Base-by-base conservation (phyloP, 2,797 vertebrate species). In the Lophius americanus region DNA sequence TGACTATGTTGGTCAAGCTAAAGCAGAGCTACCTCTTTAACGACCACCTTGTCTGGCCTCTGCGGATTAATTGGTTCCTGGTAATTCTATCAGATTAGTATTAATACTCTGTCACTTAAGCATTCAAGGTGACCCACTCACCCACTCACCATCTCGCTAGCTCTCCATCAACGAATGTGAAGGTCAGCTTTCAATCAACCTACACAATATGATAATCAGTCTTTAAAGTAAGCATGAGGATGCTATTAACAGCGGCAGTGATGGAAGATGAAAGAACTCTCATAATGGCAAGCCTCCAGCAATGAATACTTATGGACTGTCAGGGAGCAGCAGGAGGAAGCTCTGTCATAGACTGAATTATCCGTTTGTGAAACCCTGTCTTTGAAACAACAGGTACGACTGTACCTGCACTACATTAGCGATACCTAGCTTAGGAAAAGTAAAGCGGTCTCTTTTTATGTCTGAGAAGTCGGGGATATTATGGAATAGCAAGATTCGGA, bases 101-200 rank as follows among this genome's bases (percentile, higher is more conserved):
- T 91, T 93, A 93, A 93, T 91, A 90, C 46, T 59, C 72, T 81
- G 74, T 91, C 85, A 81, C 84, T 52, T 68, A 81, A 55, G 87
- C 50, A 75, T 79, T 84, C 39, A 62, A 80, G 83, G 79, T 89
- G 88, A 91, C 88, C 83, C 67, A 59, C 62, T 85, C 61, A 76
- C 77, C 2, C 54, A 73, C 52, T 4, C 10, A 44, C 43, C 43
- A 4, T 9, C 7, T 11, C 8, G 12, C 44, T 52, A 33, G 36
- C 64, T 90, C 86, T 80, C 89, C 82, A 86, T 86, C 90, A 92
- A 91, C 80, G 84, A 70, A 70, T 78, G 69, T 91, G 90, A 93
- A 94, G 91, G 93, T 93, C 92, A 94, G 89, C 89, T 89, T 90
- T 93, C 93, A 93, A 90, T 94, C 93, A 92, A 81, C 68, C 59